Conservation (phyloP, 2,888 invertebrate genomes). For the Dexiosoma caninum region DNA sequence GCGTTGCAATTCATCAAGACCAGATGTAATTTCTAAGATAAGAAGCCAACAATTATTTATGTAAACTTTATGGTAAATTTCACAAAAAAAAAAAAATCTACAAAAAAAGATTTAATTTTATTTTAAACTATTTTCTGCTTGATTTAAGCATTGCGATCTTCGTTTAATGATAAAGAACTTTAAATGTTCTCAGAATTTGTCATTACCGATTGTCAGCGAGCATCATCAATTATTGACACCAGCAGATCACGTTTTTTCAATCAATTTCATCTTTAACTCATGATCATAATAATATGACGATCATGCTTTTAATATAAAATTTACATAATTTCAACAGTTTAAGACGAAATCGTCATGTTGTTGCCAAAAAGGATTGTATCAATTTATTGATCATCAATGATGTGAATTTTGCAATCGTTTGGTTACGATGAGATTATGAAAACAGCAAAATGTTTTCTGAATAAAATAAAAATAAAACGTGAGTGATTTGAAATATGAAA, state of each 20-base stretch:
- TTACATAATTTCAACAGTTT: constrained; percentile 39
- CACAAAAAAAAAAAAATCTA: background rate
- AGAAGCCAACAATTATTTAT: background rate
- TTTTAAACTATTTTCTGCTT: constrained; percentile 31
- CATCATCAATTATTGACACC: constrained; percentile 58
- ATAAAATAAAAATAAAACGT: constrained; percentile 26
- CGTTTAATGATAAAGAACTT: background rate
- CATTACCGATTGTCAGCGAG: constrained; percentile 7
- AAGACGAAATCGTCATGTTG: constrained; percentile 41
- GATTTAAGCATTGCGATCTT: constrained; percentile 32
- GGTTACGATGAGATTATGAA: background rate
- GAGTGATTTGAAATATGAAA: too few species aligned
- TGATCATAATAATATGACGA: constrained; percentile 35
- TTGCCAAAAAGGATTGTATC: constrained; percentile 31
- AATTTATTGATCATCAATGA: too few species aligned
- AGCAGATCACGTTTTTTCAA: constrained; percentile 55
- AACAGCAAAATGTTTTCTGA: background rate
- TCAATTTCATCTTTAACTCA: constrained; percentile 17
- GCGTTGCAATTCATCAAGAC: constrained; percentile 59
- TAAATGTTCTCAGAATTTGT: constrained; percentile 34
- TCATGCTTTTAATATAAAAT: constrained; percentile 49
- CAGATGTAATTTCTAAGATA: constrained; percentile 51
- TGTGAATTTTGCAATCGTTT: constrained; percentile 3
- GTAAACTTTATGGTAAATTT: too few species aligned
- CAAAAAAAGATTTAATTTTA: background rate